Percentiles rank a stretch among this genome's conserved stretches.
These are phyloP conservation scores for Augiades crinisus DNA, from an alignment of 2,888 invertebrate genomes.

Conservation along the genomic window DNA sequence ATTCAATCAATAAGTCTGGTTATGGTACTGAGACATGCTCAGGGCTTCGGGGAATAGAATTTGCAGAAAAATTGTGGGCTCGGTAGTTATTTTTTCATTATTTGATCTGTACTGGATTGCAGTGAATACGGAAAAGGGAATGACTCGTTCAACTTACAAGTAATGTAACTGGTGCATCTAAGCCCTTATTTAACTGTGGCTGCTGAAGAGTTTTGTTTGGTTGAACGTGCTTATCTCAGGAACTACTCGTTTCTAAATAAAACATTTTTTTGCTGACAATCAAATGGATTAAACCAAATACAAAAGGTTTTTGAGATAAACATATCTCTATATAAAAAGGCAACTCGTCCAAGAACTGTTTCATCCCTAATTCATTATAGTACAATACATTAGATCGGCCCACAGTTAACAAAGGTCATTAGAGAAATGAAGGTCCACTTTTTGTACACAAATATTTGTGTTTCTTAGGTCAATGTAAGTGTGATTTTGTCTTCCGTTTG, in stretches of 20 bases:
- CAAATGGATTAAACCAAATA: constrained; percentile 55
- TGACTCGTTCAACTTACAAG: too few species aligned
- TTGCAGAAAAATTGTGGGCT: too few species aligned
- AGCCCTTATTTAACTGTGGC: too few species aligned
- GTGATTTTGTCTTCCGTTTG: constrained; percentile 2
- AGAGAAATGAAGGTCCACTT: constrained; percentile 14
- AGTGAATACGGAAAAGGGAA: too few species aligned
- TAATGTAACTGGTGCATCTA: too few species aligned
- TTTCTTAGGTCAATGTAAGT: too few species aligned
- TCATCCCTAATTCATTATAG: constrained; percentile 22
- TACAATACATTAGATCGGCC: constrained; percentile 4
- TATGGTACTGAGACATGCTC: too few species aligned
- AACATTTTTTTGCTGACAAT: constrained; percentile 1
- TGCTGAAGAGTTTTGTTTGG: too few species aligned
- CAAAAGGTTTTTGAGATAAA: constrained; percentile 51
- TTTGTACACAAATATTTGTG: constrained; percentile 4
- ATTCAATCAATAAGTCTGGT: too few species aligned
- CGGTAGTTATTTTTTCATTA: too few species aligned
- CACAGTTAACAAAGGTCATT: constrained; percentile 7
- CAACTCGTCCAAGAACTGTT: constrained; percentile 12
- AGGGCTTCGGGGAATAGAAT: too few species aligned
- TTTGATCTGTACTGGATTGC: too few species aligned
- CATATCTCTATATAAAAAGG: constrained; percentile 41
- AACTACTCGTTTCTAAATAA: constrained; percentile 5
- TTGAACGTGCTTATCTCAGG: constrained; percentile 4